Conservation (phyloP, 2,888 invertebrate genomes). For the Petrolisthes manimaculis region DNA sequence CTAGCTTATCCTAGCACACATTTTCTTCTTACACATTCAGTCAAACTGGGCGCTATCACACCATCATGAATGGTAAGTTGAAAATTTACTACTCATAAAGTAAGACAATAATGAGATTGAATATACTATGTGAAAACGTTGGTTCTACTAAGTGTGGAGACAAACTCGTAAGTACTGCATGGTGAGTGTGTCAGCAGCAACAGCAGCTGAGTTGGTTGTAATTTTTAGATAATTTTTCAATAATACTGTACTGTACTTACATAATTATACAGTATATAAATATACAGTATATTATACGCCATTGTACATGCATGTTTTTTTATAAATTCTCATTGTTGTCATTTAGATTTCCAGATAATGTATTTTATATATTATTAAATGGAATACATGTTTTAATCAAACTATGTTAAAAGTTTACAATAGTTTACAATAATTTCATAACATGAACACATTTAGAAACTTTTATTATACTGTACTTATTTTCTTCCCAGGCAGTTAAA, state of each 20-base stretch:
- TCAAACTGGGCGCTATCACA: background rate
- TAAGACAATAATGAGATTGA: conserved; percentile 24
- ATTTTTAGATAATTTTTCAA: conserved; percentile 34
- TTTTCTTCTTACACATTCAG: conserved; percentile 33
- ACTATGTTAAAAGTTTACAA: too few relatives aligned
- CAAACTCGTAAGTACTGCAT: conserved; percentile 55
- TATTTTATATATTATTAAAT: too few relatives aligned
- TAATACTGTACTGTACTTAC: conserved; percentile 39
- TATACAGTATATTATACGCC: conserved; percentile 6
- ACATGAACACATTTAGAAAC: too few relatives aligned
- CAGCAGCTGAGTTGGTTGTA: conserved; percentile 22
- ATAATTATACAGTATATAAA: conserved; percentile 28
- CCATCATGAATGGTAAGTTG: conserved; percentile 42
- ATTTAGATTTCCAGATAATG: background rate
- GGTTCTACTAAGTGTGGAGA: background rate
- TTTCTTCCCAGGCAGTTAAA: too few relatives aligned
- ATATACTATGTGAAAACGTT: conserved; percentile 1
- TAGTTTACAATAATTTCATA: too few relatives aligned
- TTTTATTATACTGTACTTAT: too few relatives aligned
- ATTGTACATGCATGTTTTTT: conserved; percentile 30
- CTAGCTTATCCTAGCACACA: conserved; percentile 40
- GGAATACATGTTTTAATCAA: too few relatives aligned
- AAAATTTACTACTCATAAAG: conserved; percentile 44
- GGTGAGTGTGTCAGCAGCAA: conserved; percentile 55
- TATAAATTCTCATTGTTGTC: conserved; percentile 37